Evolutionary conservation across 2,888 invertebrate species (phyloP), one percentile per base, ranked within the genome.

Genomic region (Xestobium rufovillosum): DNA sequence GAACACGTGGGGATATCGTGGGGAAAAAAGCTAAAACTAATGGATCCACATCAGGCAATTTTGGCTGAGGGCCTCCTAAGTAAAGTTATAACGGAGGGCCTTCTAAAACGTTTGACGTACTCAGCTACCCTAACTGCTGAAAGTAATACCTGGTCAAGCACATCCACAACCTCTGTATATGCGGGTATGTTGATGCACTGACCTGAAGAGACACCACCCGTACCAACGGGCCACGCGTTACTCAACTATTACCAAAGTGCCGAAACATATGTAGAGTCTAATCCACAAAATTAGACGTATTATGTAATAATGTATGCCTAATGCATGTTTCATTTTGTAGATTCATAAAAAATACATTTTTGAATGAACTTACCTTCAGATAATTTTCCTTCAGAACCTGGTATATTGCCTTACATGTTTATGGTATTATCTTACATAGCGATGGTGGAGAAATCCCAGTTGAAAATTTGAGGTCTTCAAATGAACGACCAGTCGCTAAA

Each of bases 61-160:
- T 31, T 10, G 10, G 32, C 31, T 11, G 36, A 34, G n/a, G 19
- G 17, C 31, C 32, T 25, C 33, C 17, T 36, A 11, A 36, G 28
- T 14, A 34, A 12, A 34, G 28, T 34, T 29, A 14, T 34, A n/a
- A 34, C 14, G n/a, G n/a, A 14, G 28, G 28, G 34, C 14, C 14
- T 34, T 15, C 15, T 34, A 9, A 34, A 34, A n/a, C 27, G 28
- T 14, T 28, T 34, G 10, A 34, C 34, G 8, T 14, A 27, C 19
- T 9, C n/a, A 10, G 17, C 32, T n/a, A n/a, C n/a, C n/a, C n/a
- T n/a, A n/a, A n/a, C n/a, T n/a, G n/a, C n/a, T n/a, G n/a, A n/a
- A n/a, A n/a, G n/a, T n/a, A n/a, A n/a, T n/a, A n/a, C n/a, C n/a
- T n/a, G n/a, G n/a, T n/a, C n/a, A n/a, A n/a, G n/a, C n/a, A n/a